Base-by-base conservation (phyloP, 2,888 invertebrate genomes). In the Rhimphoctona megacephalus region DNA sequence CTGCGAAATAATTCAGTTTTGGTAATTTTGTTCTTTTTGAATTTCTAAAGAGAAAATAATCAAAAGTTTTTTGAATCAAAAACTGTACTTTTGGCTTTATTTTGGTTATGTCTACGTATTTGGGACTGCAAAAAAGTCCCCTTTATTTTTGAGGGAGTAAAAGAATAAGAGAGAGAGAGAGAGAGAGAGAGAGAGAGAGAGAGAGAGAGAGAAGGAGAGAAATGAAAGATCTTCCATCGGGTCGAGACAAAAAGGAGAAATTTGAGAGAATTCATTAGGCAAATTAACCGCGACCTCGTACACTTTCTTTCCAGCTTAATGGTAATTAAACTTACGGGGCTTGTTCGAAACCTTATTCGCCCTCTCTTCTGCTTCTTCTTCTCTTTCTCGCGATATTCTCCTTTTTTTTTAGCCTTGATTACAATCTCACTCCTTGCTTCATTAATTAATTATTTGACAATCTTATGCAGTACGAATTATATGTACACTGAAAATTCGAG, bases 241-340 rank as follows among this genome's bases (percentile, higher is more conserved):
- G 61, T 14, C 61, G 61, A 61, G 61, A 30, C 61, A 61, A 73
- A 39, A 39, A 72, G 25, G n/a, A 39, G 19, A 73, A 39, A 30
- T n/a, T 22, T 46, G 8, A 61, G 74, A 61, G 78, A 52, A 76
- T 69, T 80, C 57, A 61, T 69, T 76, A 52, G 64, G 80, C 17
- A 52, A 85, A 70, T 81, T 66, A 77, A 66, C 57, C 46, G 57
- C 73, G 57, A 74, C 74, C 57, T 74, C 74, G 39, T 39, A 61
- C 25, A 54, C 33, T 72, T 57, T 73, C 52, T 52, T 39, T 72
- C n/a, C 39, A 52, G 30, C 49, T 49, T 72, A 30, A 49, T 49
- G 49, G 46, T 33, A 49, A 49, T 72, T 72, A 33, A 49, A 49
- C 72, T 70, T 43, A 49, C 72, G 43, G 25, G 25, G 39, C 46